phyloP scores from a whole-genome alignment of 1,140 invertebrate species.

The Trissolcus basalis region DNA sequence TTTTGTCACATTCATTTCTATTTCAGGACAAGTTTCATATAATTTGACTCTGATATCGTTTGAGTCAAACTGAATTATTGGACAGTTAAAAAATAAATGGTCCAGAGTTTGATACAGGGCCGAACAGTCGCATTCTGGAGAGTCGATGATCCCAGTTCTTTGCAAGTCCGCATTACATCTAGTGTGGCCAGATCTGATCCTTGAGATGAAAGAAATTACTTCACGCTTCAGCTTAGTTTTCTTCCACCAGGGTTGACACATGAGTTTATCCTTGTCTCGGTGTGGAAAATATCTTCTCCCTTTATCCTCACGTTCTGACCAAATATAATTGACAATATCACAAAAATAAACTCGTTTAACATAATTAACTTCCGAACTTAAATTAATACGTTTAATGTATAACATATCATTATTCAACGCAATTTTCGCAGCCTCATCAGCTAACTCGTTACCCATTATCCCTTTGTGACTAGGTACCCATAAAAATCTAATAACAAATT shows the following conservation, averaged over 20 bases:
- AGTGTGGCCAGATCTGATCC: background rate
- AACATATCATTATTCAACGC: no score
- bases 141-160: background rate
- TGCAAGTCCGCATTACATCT: background rate
- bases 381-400: no score
- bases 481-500: background rate
- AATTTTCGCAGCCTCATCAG: no score
- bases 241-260: background rate
- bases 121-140: background rate
- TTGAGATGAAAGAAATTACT: background rate
- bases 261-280: background rate
- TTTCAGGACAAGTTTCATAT: no score
- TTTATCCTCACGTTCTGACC: background rate
- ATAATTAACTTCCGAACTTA: no score
- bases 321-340: no score
- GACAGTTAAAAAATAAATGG: background rate
- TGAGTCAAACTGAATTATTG: background rate
- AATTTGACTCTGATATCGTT: no score
- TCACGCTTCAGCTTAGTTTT: background rate
- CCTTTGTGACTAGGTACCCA: constrained; percentile 1
- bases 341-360: no score
- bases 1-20: no score
- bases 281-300: background rate
- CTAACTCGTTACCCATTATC: no score
- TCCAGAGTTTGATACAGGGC: background rate